Evolutionary conservation across 2,797 vertebrate genomes (phyloP).

Genomic region (Acridotheres tristis): DNA sequence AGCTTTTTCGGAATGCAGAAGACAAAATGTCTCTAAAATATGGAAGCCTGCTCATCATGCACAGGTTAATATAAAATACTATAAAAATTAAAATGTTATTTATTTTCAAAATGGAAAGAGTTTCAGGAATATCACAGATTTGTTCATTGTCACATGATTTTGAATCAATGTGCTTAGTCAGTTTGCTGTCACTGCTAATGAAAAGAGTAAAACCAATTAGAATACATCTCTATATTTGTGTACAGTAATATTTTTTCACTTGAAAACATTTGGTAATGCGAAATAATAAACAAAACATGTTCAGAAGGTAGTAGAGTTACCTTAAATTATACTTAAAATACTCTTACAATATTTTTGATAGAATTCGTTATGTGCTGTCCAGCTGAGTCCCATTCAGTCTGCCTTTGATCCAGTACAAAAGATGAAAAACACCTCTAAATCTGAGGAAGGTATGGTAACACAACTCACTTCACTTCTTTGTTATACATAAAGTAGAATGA

Average conservation of each 20-base stretch:
- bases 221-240: not conserved
- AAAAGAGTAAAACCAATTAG: not conserved
- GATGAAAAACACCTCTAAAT: constrained; percentile 6
- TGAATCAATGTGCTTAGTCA: not conserved
- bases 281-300: not conserved
- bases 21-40: constrained; percentile 63
- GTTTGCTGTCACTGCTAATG: not conserved
- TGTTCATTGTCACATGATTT: not conserved
- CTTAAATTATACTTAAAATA: constrained; percentile 48
- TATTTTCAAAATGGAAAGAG: not conserved
- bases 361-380: constrained; percentile 52
- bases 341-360: constrained; percentile 59
- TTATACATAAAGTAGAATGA: not conserved
- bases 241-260: not conserved
- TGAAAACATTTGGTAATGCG: not conserved
- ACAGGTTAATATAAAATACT: constrained; percentile 70
- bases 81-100: not conserved
- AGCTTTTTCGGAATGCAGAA: constrained; percentile 70
- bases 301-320: not conserved
- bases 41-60: constrained; percentile 57
- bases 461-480: not conserved
- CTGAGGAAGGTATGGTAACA: constrained; percentile 80
- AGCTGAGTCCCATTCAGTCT: constrained; percentile 64
- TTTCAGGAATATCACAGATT: not conserved
- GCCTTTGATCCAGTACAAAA: constrained; percentile 59